These are phyloP conservation scores for Coracias cyanogaster DNA, from an alignment of 2,797 vertebrate genomes.

Conservation along the genomic window DNA sequence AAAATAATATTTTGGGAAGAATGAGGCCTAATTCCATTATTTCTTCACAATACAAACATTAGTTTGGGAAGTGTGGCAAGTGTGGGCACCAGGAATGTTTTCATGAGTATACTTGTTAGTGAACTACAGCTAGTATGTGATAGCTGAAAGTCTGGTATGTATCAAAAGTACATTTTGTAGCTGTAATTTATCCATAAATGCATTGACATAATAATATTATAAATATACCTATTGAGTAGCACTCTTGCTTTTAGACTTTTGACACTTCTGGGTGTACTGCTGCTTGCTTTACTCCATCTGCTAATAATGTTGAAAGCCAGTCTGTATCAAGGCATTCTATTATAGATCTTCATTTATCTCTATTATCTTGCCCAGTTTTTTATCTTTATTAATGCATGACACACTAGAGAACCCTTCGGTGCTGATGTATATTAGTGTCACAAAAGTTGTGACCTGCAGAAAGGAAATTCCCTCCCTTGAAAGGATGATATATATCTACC, in stretches of 20 bases:
- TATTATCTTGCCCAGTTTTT: conserved; percentile 20
- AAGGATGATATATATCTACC: conserved; percentile 39
- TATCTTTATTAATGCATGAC: conserved; percentile 22
- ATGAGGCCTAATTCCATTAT: neutral
- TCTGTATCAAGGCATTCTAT: neutral
- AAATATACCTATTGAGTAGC: neutral
- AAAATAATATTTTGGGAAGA: neutral
- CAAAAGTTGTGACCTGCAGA: neutral
- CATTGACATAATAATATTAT: neutral
- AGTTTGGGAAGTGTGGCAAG: neutral
- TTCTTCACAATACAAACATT: neutral
- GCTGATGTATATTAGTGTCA: conserved; percentile 39
- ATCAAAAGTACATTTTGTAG: neutral
- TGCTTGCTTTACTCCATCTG: neutral
- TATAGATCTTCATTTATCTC: conserved; percentile 20
- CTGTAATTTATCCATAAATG: neutral
- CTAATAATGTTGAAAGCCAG: neutral
- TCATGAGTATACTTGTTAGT: neutral
- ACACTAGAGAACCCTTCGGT: neutral
- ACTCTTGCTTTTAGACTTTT: neutral
- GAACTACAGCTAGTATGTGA: neutral
- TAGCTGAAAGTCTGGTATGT: neutral
- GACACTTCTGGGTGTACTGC: neutral
- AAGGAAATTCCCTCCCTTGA: conserved; percentile 1
- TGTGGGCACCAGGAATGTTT: neutral